Evolutionary conservation across 2,888 invertebrate genomes (phyloP).

Genomic region (Macrophya alboannulata): DNA sequence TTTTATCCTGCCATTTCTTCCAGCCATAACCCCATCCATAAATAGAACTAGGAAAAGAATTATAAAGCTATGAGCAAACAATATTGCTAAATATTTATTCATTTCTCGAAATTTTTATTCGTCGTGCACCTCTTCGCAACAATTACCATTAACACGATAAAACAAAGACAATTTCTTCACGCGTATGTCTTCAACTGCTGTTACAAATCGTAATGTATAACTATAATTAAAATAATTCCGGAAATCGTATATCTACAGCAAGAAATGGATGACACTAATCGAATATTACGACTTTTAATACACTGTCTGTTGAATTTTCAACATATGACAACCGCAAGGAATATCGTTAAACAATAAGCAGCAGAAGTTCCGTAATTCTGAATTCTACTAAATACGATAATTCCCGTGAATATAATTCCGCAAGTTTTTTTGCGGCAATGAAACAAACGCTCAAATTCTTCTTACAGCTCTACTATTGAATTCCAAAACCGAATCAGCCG

Average conservation of each 20-base stretch:
- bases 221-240: not conserved
- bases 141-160: not conserved
- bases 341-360: not conserved
- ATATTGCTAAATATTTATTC: conserved; percentile 1
- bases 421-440: not conserved
- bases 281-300: no score
- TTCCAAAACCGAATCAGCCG: not conserved
- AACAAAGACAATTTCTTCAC: not conserved
- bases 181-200: not conserved
- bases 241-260: not conserved
- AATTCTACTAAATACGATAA: not conserved
- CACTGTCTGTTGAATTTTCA: not conserved
- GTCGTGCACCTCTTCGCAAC: not conserved
- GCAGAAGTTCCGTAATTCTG: not conserved
- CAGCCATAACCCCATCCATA: not conserved
- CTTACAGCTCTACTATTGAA: not conserved
- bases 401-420: not conserved
- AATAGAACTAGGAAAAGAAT: not conserved
- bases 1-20: not conserved
- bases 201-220: not conserved
- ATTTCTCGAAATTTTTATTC: not conserved
- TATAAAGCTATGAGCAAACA: not conserved
- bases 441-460: not conserved
- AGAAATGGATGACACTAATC: not conserved
- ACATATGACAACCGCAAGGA: not conserved